Percentiles rank a stretch among this genome's conserved stretches.
Conservation (phyloP, 1,140 invertebrate genomes). For the Drosophila fuyamai region DNA sequence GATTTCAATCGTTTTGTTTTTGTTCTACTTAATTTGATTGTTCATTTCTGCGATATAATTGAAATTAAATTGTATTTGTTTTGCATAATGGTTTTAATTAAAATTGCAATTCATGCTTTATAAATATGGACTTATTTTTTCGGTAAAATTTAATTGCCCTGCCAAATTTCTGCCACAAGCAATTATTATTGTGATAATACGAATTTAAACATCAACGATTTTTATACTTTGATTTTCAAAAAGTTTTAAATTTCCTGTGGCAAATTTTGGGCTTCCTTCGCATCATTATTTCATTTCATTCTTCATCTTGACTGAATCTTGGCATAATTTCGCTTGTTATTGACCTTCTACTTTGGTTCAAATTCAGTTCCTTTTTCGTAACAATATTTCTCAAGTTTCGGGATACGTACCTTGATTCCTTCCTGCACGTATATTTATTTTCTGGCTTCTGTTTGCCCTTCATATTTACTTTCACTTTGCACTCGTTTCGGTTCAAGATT, state of each 20-base stretch:
- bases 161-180: not conserved
- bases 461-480: conserved; percentile 54
- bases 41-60: not conserved
- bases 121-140: too few relatives aligned
- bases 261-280: not conserved
- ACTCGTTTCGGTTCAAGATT: conserved; percentile 27
- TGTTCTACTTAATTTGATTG: not conserved
- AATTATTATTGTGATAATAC: not conserved
- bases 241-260: not conserved
- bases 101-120: not conserved
- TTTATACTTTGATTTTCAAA: too few relatives aligned
- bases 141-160: not conserved
- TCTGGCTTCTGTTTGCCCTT: conserved; percentile 28
- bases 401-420: conserved; percentile 29
- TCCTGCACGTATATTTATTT: conserved; percentile 26
- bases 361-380: conserved; percentile 4
- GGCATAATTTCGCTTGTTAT: conserved; percentile 26
- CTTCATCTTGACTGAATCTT: not conserved
- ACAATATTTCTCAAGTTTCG: conserved; percentile 9
- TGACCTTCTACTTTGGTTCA: conserved; percentile 7
- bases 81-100: not conserved
- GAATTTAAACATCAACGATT: not conserved
- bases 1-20: not conserved
- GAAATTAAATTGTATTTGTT: not conserved
- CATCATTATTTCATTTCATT: not conserved